These are phyloP conservation scores for Pygmarrhopalites habei DNA, from an alignment of 1,140 invertebrate genomes.

Conservation along the genomic window DNA sequence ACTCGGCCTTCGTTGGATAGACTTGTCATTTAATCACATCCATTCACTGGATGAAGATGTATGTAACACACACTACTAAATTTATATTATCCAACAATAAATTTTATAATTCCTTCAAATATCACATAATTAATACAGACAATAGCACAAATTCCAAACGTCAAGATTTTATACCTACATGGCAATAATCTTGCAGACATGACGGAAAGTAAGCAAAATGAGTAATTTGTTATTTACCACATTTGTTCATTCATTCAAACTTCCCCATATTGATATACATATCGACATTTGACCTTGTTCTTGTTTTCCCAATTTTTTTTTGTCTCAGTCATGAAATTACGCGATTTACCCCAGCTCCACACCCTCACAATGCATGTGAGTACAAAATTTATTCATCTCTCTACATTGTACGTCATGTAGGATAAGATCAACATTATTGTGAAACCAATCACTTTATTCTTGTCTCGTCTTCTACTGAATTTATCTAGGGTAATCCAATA, in stretches of 20 bases:
- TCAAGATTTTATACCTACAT: conserved; percentile 36
- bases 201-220: conserved; percentile 30
- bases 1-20: conserved; percentile 35
- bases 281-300: no score
- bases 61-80: background rate
- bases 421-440: no score
- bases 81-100: background rate
- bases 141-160: conserved; percentile 31
- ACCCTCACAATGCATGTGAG: conserved; percentile 34
- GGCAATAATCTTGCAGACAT: conserved; percentile 36
- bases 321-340: no score
- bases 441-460: background rate
- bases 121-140: no score
- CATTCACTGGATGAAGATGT: conserved; percentile 36
- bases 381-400: background rate
- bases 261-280: no score
- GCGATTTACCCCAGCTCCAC: conserved; percentile 9
- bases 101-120: background rate
- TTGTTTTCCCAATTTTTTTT: no score
- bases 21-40: conserved; percentile 33
- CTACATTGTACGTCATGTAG: background rate
- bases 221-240: no score
- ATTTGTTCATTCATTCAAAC: no score
- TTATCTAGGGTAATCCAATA: conserved; percentile 35
- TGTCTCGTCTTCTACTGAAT: background rate